A percentile compares a stretch with the other conserved stretches of the same genome.
These are phyloP conservation scores for Scaptomyza parva DNA, from an alignment of 2,888 invertebrate species.

Conservation along the genomic window DNA sequence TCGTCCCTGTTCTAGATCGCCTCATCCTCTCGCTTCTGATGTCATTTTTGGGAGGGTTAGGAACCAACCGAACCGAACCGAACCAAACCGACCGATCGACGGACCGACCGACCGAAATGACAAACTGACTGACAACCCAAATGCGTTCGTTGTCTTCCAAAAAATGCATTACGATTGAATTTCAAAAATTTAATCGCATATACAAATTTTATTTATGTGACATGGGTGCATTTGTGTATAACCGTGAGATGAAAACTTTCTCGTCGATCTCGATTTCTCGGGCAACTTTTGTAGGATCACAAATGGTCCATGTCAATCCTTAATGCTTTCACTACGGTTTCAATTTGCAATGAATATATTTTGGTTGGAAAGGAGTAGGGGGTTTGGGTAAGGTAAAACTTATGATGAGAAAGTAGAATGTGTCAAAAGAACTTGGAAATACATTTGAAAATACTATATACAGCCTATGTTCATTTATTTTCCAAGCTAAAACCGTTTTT, in stretches of 20 bases:
- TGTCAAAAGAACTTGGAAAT: too few species aligned
- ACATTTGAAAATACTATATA: too few species aligned
- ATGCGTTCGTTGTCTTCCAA: conserved; percentile 20
- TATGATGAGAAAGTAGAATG: not conserved
- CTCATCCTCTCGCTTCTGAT: conserved; percentile 7
- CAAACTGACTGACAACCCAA: conserved; percentile 58
- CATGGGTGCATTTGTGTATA: conserved; percentile 72
- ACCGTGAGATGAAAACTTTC: conserved; percentile 70
- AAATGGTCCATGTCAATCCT: conserved; percentile 71
- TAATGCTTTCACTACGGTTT: conserved; percentile 53
- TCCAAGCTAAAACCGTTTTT: not conserved
- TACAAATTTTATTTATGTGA: conserved; percentile 80
- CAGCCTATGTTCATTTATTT: not conserved
- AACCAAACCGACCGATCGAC: conserved; percentile 40
- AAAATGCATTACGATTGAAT: conserved; percentile 78
- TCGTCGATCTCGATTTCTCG: not conserved
- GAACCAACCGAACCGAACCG: conserved; percentile 57
- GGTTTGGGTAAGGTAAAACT: conserved; percentile 7
- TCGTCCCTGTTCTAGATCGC: conserved; percentile 24
- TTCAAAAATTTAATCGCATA: conserved; percentile 78
- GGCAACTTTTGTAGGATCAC: conserved; percentile 40
- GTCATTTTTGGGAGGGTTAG: conserved; percentile 55
- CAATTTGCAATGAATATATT: conserved; percentile 41
- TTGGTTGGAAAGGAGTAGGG: not conserved
- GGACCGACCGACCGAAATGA: conserved; percentile 29